Evolutionary conservation across 2,888 invertebrate species (phyloP), one percentile per base, ranked within the genome.

Genomic region (Thymelicus lineola): DNA sequence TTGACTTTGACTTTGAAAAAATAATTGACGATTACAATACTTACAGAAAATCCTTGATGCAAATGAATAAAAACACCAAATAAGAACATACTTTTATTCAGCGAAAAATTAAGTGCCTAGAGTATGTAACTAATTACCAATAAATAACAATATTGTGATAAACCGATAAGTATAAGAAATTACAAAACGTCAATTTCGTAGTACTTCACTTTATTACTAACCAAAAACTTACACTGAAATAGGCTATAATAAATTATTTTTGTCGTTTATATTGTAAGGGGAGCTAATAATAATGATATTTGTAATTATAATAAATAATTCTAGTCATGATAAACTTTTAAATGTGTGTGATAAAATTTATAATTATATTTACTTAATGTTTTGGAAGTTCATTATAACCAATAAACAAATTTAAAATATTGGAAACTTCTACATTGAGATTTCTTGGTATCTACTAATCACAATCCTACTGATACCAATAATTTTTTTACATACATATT

Each of bases 71-170:
- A 62, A 48, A 50, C 68, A 15, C 53, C 53, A 57, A 68, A 65
- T 76, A 81, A 88, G 88, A 90, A 91, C 91, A 90, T 90, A 87
- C 84, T 87, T 91, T 91, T 89, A 90, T 88, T 55, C 89, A 83
- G 82, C 87, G 88, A 88, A 89, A 84, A 86, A 84, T 83, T 83
- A 86, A 80, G 82, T 86, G 86, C 82, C 84, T 86, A 87, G 86
- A 86, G 14, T 28, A 55, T 55, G 83, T 85, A 89, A 88, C 84
- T 87, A 88, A 86, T 86, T 89, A 91, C 86, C 90, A 91, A 91
- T 90, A 90, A 88, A 89, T 89, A 90, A 90, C 88, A 89, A 86
- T 82, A 82, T 80, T 82, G 79, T 78, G 77, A 82, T 82, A 81
- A 78, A 78, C 75, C 79, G 75, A 75, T 76, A 80, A 82, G 79